Evolutionary conservation across 2,797 vertebrate species (phyloP).

Genomic region (Macrochelys suwanniensis): DNA sequence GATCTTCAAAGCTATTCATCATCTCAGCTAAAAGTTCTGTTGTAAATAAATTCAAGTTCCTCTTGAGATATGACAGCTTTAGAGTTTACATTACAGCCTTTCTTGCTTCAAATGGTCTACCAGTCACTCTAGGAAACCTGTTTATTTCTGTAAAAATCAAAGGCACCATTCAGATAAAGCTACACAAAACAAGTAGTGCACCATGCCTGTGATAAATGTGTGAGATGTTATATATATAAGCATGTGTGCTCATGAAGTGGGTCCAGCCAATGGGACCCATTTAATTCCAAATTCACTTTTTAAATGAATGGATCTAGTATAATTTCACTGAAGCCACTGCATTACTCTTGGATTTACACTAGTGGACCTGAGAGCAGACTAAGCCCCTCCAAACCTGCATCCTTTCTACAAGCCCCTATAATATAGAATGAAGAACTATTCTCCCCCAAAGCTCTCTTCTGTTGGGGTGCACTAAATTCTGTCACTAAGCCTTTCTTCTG

Average conservation of each 20-base stretch:
- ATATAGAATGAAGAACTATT: fast-evolving
- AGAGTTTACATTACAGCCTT: not conserved
- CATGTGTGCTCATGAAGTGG: not conserved
- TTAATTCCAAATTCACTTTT: not conserved
- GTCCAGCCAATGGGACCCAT: not conserved
- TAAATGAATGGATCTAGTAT: not conserved
- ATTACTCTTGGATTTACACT: not conserved
- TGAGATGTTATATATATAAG: not conserved
- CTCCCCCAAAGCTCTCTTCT: not conserved
- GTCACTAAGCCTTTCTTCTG: not conserved
- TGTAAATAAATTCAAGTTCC: not conserved
- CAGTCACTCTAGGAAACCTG: not conserved
- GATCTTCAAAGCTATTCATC: not conserved
- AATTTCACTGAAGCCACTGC: not conserved
- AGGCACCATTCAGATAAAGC: not conserved
- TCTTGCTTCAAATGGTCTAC: not conserved
- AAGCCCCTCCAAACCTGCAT: not conserved
- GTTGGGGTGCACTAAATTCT: not conserved
- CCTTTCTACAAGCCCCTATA: not conserved
- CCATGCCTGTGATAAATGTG: not conserved
- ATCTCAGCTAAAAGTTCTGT: not conserved
- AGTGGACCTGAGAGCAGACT: not conserved
- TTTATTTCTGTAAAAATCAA: not conserved
- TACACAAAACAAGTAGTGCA: not conserved
- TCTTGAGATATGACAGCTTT: not conserved